Conservation (phyloP, 2,797 vertebrate species). For the Myotis planiceps region DNA sequence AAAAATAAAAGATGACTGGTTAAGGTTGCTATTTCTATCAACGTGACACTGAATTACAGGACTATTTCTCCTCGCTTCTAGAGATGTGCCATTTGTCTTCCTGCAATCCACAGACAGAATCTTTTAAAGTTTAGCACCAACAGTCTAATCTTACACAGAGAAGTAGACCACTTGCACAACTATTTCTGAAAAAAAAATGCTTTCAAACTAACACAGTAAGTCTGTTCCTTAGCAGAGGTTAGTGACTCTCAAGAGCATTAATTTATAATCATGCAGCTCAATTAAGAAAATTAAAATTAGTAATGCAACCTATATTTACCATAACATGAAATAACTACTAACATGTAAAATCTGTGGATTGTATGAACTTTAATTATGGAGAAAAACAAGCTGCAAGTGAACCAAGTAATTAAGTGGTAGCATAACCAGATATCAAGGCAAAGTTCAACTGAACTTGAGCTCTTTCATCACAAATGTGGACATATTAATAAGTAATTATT, state of each 20-base stretch:
- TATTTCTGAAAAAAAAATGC: background rate
- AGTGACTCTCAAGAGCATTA: background rate
- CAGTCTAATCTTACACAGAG: constrained; percentile 47
- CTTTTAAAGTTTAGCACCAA: constrained; percentile 75
- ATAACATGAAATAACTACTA: background rate
- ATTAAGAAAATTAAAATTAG: constrained; percentile 28
- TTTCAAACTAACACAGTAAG: background rate
- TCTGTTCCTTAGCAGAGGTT: background rate
- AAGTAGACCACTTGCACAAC: constrained; percentile 63
- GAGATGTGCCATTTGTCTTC: constrained; percentile 74
- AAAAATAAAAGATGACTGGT: constrained; percentile 80
- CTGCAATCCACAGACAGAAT: constrained; percentile 58
- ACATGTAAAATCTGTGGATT: background rate
- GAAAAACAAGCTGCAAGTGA: background rate
- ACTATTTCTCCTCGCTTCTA: constrained; percentile 66
- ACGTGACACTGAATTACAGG: constrained; percentile 77
- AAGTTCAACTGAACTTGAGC: background rate
- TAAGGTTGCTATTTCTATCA: constrained; percentile 79
- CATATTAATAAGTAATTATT: background rate
- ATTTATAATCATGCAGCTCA: background rate
- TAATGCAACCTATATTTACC: background rate
- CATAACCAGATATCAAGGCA: background rate
- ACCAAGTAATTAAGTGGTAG: background rate
- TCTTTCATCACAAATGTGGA: background rate
- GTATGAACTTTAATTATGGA: background rate